phyloP scores from a whole-genome alignment of 2,797 vertebrate genomes.

The Falco rusticolus region DNA sequence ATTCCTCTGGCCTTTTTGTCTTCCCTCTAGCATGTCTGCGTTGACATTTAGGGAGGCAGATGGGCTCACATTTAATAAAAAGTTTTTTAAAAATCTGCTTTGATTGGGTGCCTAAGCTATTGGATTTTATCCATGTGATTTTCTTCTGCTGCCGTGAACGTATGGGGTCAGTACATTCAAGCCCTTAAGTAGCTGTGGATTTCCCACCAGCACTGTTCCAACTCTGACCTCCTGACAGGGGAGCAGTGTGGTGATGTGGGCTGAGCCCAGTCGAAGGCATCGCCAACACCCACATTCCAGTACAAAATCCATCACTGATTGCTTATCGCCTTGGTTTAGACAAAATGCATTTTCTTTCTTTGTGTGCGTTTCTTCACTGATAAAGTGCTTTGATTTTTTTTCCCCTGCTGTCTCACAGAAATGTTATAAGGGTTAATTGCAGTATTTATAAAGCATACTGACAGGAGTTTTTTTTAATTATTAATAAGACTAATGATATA shows the following conservation, averaged over 20 bases:
- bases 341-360: not conserved
- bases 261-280: not conserved
- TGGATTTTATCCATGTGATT: not conserved
- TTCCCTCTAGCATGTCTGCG: slow-evolving; percentile 26
- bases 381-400: not conserved
- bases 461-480: not conserved
- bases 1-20: slow-evolving; percentile 30
- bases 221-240: slow-evolving; percentile 35
- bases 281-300: not conserved
- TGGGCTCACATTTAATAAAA: slow-evolving; percentile 33
- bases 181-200: not conserved
- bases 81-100: slow-evolving; percentile 22
- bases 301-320: not conserved
- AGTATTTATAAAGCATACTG: not conserved
- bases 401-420: not conserved
- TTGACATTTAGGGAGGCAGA: slow-evolving; percentile 32
- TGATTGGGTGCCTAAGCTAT: not conserved
- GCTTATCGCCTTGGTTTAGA: not conserved
- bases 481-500: not conserved
- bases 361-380: not conserved
- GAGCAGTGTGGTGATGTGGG: not conserved
- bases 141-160: not conserved
- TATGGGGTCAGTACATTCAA: not conserved
- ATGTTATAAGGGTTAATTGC: not conserved
- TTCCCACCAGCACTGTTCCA: slow-evolving; percentile 47